Base-by-base conservation (phyloP, 2,888 invertebrate species). In the Sthenelais limicola region DNA sequence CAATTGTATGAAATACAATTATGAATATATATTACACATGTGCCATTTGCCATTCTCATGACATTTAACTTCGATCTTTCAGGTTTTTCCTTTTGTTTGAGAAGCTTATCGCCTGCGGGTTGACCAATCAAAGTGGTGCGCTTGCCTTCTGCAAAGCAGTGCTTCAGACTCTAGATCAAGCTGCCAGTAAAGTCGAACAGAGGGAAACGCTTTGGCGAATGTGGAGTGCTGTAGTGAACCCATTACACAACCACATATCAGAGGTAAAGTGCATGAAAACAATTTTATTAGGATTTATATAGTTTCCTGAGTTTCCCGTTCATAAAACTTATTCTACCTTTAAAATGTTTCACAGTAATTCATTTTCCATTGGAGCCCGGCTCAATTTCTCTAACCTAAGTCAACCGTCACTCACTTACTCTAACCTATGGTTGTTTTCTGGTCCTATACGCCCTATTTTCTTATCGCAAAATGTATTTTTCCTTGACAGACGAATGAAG, bases 401-500 rank as follows among this genome's bases (percentile, higher is more conserved):
- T n/a, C n/a, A n/a, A n/a, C n/a, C n/a, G n/a, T n/a, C n/a, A n/a
- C n/a, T n/a, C n/a, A n/a, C n/a, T n/a, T n/a, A n/a, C n/a, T n/a
- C n/a, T n/a, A n/a, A n/a, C n/a, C n/a, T n/a, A n/a, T n/a, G n/a
- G n/a, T n/a, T n/a, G n/a, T n/a, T n/a, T n/a, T n/a, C n/a, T n/a
- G n/a, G n/a, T n/a, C n/a, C n/a, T n/a, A n/a, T n/a, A n/a, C n/a
- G n/a, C n/a, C n/a, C n/a, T n/a, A n/a, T n/a, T n/a, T n/a, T n/a
- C n/a, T n/a, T n/a, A n/a, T n/a, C n/a, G n/a, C n/a, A n/a, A n/a
- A n/a, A n/a, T n/a, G n/a, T n/a, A n/a, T n/a, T n/a, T n/a, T n/a
- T n/a, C n/a, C n/a, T n/a, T n/a, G 79, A 49, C 80, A 86, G 86
- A 84, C 82, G 12, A 83, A 81, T 80, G 85, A 86, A 69, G 83